Evolutionary conservation across 2,888 invertebrate genomes (phyloP), one percentile per base, ranked within the genome.

Genomic region (Hypomecis punctinalis): DNA sequence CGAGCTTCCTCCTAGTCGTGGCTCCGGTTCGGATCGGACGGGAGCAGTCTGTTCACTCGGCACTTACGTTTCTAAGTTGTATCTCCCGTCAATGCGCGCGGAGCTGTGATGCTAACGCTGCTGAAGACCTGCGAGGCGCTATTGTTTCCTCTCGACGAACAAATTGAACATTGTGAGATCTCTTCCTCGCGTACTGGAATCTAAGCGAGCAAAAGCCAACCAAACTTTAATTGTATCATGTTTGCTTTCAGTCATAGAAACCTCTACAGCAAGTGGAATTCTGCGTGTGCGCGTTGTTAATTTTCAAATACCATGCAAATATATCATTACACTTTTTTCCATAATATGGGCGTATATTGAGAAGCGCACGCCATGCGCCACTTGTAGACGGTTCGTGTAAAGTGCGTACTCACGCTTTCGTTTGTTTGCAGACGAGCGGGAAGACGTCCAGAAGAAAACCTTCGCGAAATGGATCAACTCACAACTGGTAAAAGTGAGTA

Each of bases 361-460:
- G 1, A 3, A 23, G 45, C 45, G 5, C 56, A 46, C 10, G 37
- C 5, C 23, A 23, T 23, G 36, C n/a, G 11, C 37, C 11, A 35
- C 23, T 23, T 23, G 23, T 7, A 9, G 48, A 10, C 9, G 37
- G 49, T 11, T 11, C 37, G 35, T 43, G 36, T 6, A 0, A 7
- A 23, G 23, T n/a, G 37, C 23, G 33, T 35, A 40, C n/a, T 36
- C 52, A 33, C 10, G 45, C 47, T 47, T 4, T 36, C 39, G 9
- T 57, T 56, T 75, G 68, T 69, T 70, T 79, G 77, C 94, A 98
- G 98, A 98, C 93, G 98, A 98, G 89, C 94, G 98, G 76, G 97
- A 98, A 90, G 98, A 98, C 88, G 97, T 98, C 63, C 98, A 98
- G 89, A 98, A 98, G 94, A 98, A 97, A 90, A 98, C 98, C 0